These are phyloP conservation scores for Otus sunia DNA, from an alignment of 2,113 vertebrate species.

Conservation along the genomic window DNA sequence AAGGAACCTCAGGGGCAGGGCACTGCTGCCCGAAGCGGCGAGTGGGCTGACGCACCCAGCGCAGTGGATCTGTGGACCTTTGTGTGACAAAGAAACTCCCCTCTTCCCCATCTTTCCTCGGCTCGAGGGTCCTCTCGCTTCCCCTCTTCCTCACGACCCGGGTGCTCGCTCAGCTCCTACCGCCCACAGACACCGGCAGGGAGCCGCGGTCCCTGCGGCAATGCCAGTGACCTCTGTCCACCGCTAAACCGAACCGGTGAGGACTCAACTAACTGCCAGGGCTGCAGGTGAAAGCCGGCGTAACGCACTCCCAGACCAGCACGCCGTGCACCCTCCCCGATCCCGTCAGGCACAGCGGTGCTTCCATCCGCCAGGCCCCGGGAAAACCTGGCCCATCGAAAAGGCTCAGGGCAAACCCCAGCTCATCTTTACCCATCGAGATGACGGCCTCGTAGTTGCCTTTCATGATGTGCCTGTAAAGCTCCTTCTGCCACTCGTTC, in stretches of 20 bases:
- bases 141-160: neutral
- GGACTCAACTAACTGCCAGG: neutral
- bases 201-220: accelerated
- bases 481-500: slow-evolving; percentile 78
- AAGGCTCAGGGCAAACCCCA: neutral
- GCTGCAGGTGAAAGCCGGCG: neutral
- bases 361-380: neutral
- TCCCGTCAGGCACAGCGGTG: neutral
- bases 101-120: neutral
- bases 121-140: neutral
- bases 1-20: neutral
- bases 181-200: neutral
- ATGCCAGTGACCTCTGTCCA: accelerated
- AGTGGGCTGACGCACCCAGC: neutral
- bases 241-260: accelerated
- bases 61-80: slow-evolving; percentile 28
- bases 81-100: neutral
- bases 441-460: slow-evolving; percentile 80
- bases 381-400: neutral
- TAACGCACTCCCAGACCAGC: neutral
- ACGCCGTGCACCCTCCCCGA: neutral
- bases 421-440: slow-evolving; percentile 72
- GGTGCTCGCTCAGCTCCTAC: neutral
- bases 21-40: neutral
- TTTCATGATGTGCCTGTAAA: slow-evolving; percentile 79